Conservation (phyloP, 2,888 invertebrate genomes). For the Ennomos erosarius region DNA sequence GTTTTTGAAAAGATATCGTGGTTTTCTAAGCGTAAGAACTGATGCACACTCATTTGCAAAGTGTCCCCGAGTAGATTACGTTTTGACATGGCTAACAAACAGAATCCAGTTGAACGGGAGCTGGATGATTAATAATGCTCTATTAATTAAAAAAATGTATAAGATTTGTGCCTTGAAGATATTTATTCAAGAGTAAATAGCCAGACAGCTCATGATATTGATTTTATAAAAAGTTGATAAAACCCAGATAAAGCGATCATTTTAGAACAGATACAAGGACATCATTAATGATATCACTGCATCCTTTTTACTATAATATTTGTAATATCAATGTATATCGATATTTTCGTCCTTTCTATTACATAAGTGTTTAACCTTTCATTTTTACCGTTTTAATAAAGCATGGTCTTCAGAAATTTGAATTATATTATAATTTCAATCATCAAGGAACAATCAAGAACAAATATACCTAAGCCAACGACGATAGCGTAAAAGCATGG, state of each 20-base stretch:
- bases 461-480: conserved; percentile 55
- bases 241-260: neutral
- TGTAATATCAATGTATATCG: too few species aligned
- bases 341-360: too few species aligned
- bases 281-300: too few species aligned
- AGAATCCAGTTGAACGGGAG: conserved; percentile 60
- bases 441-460: conserved; percentile 22
- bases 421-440: conserved; percentile 9
- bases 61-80: conserved; percentile 69
- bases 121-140: conserved; percentile 52
- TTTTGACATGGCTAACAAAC: conserved; percentile 70
- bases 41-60: conserved; percentile 71
- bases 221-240: conserved; percentile 2
- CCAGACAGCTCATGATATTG: conserved; percentile 13
- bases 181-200: conserved; percentile 19
- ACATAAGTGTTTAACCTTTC: too few species aligned
- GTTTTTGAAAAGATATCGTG: conserved; percentile 29
- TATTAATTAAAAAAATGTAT: conserved; percentile 57
- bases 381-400: too few species aligned
- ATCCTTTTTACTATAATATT: too few species aligned
- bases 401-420: too few species aligned
- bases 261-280: too few species aligned
- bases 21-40: conserved; percentile 47
- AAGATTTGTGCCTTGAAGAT: conserved; percentile 31
- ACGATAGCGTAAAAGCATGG: conserved; percentile 64